phyloP scores from a whole-genome alignment of 1,140 invertebrate genomes.

The Drosophila kanapiae region DNA sequence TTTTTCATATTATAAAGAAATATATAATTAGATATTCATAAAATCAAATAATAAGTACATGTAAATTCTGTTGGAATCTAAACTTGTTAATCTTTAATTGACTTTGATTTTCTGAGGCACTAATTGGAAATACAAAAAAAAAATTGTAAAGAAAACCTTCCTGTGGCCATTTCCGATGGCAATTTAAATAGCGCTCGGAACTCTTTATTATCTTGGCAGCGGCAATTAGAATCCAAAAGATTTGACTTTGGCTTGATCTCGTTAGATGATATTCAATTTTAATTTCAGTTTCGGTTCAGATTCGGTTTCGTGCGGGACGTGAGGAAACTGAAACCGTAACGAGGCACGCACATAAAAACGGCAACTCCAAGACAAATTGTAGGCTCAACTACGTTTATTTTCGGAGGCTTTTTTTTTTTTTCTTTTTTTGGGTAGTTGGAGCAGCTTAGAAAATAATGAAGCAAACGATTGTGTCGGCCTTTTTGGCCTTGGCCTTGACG shows the following conservation, averaged over 20 bases:
- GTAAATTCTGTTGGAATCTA: background rate
- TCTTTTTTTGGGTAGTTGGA: slow-evolving; percentile 20
- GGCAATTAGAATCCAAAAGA: slow-evolving; percentile 39
- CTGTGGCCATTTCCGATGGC: slow-evolving; percentile 21
- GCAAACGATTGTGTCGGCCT: slow-evolving; percentile 42
- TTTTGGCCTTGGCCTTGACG: slow-evolving; percentile 65
- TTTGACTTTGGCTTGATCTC: slow-evolving; percentile 31
- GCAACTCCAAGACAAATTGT: slow-evolving; percentile 52
- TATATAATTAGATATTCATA: background rate
- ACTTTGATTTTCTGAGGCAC: background rate
- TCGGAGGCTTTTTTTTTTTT: slow-evolving; percentile 9
- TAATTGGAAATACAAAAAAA: background rate
- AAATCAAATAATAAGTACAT: background rate
- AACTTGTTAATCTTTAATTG: background rate
- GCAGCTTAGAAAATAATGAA: slow-evolving; percentile 53
- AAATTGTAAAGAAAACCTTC: slow-evolving; percentile 13
- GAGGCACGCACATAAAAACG: slow-evolving; percentile 44
- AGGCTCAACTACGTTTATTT: slow-evolving; percentile 53
- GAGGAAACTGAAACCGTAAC: slow-evolving; percentile 32
- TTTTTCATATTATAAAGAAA: background rate
- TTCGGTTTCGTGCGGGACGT: slow-evolving; percentile 44
- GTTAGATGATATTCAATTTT: slow-evolving; percentile 54
- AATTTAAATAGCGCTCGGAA: slow-evolving; percentile 11
- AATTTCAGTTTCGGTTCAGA: slow-evolving; percentile 47
- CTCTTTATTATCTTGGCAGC: slow-evolving; percentile 11